Percentiles rank a stretch among this genome's conserved stretches.
Evolutionary conservation across 1,140 invertebrate species (phyloP).

Genomic region (Drosophila tani): DNA sequence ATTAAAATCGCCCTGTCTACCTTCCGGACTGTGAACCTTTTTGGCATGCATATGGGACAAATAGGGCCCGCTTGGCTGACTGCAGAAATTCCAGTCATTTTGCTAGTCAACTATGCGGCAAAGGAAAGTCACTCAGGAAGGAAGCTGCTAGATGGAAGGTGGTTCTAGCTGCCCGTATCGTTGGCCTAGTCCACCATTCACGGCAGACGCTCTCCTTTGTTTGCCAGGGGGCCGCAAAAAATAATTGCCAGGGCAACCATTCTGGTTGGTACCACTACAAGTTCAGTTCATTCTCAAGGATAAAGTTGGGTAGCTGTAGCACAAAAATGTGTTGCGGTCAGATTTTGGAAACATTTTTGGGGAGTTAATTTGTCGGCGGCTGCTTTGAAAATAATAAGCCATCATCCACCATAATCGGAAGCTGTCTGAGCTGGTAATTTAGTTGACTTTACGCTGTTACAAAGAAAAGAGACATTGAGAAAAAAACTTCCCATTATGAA

Average conservation of each 20-base stretch:
- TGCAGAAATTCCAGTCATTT: constrained; percentile 66
- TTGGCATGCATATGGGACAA: constrained; percentile 71
- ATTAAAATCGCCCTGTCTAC: constrained; percentile 54
- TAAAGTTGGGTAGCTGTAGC: constrained; percentile 15
- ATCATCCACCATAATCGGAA: constrained; percentile 36
- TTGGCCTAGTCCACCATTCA: constrained; percentile 16
- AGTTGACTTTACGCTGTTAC: not conserved
- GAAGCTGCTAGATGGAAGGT: constrained; percentile 38
- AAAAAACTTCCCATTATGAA: not conserved
- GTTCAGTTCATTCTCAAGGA: constrained; percentile 36
- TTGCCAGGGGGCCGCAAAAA: constrained; percentile 48
- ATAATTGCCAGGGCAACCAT: constrained; percentile 64
- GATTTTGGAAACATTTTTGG: constrained; percentile 28
- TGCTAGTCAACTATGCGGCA: constrained; percentile 69
- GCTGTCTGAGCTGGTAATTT: not conserved
- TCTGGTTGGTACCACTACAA: constrained; percentile 7
- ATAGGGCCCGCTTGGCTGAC: constrained; percentile 59
- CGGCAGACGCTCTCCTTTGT: constrained; percentile 36
- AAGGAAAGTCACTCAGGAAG: constrained; percentile 43
- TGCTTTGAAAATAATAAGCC: constrained; percentile 23
- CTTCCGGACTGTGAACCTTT: constrained; percentile 14
- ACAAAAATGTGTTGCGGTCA: constrained; percentile 24
- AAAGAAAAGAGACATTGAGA: not conserved
- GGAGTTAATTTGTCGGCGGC: constrained; percentile 22
- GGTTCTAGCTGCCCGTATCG: constrained; percentile 31